Evolutionary conservation across 2,113 vertebrate genomes (phyloP), one percentile per base, ranked within the genome.

Genomic region (Stercorarius parasiticus): DNA sequence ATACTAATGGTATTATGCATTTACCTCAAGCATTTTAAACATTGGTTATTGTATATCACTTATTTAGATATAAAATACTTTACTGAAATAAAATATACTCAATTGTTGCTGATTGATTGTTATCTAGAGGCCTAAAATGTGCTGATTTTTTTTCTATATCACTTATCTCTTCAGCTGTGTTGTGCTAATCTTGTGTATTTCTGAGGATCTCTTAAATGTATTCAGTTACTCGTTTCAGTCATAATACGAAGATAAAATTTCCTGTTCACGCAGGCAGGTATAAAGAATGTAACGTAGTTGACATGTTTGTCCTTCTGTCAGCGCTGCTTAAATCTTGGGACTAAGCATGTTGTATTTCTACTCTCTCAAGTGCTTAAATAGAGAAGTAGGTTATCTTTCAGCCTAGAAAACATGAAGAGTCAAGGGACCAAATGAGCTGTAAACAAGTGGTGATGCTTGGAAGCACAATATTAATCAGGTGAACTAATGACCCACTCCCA

Each of bases 11-110:
- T 95, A 77, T 97, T 97, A 73, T 2, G 59, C 43, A 59, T 95
- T 96, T 96, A 96, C 96, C 95, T 97, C 84, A 88, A 91, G 86
- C 38, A 66, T 86, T 96, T 95, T 92, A 95, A 96, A 95, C 40
- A 34, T 50, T 45, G 49, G 72, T 95, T 95, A 84, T 85, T 97
- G 93, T 97, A 16, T 94, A 70, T 93, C 85, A 82, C 81, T 80
- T 91, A 72, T 43, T 95, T 97, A 93, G 86, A 74, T 97, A 93
- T 92, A 90, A 96, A 96, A 86, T 83, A 92, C 82, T 90, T 90
- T 5, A 52, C 29, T 93, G 80, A 87, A 97, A 97, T 97, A 97
- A 97, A 97, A 88, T 66, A 22, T 61, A 67, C 49, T 77, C 23
- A 43, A 1, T 82, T 90, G 79, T 93, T 86, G 94, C 7, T 26